Evolutionary conservation across 2,113 vertebrate species (phyloP).

Genomic region (Dunckerocampus dactyliophorus): DNA sequence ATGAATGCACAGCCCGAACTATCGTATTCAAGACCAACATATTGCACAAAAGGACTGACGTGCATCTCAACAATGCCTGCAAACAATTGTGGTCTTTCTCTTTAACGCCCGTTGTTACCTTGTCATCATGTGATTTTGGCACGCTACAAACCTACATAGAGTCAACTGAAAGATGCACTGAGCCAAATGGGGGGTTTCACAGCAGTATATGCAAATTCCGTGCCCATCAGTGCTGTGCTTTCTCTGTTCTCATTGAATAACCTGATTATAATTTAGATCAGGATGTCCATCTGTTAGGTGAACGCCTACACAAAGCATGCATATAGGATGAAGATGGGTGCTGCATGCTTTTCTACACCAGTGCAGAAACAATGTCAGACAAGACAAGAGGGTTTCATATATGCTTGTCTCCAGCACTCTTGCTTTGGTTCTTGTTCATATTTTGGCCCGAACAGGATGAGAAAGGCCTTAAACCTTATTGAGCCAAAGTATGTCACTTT

Average conservation of each 20-base stretch:
- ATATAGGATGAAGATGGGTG: slow-evolving; percentile 29
- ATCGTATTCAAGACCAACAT: slow-evolving; percentile 27
- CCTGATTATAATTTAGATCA: slow-evolving; percentile 65
- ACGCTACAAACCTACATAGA: slow-evolving; percentile 19
- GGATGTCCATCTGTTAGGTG: slow-evolving; percentile 59
- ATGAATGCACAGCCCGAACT: slow-evolving; percentile 43
- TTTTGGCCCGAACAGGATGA: slow-evolving; percentile 12
- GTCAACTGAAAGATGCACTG: slow-evolving; percentile 31
- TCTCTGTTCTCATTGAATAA: slow-evolving; percentile 55
- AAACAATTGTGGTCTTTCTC: slow-evolving; percentile 9
- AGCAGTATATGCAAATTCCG: slow-evolving; percentile 49
- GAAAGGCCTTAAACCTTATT: neutral
- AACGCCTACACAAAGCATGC: slow-evolving; percentile 39
- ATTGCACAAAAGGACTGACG: slow-evolving; percentile 32
- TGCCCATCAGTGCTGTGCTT: slow-evolving; percentile 46
- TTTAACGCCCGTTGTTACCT: slow-evolving; percentile 16
- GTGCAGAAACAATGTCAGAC: slow-evolving; percentile 22
- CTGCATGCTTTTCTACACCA: slow-evolving; percentile 17
- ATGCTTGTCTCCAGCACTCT: slow-evolving; percentile 16
- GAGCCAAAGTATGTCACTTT: neutral
- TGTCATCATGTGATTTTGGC: slow-evolving; percentile 24
- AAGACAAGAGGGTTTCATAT: slow-evolving; percentile 27
- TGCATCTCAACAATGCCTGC: slow-evolving; percentile 8
- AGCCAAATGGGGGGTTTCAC: slow-evolving; percentile 32
- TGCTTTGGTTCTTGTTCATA: slow-evolving; percentile 28